Evolutionary conservation across 2,888 invertebrate species (phyloP).

Genomic region (Pollenia labialis): DNA sequence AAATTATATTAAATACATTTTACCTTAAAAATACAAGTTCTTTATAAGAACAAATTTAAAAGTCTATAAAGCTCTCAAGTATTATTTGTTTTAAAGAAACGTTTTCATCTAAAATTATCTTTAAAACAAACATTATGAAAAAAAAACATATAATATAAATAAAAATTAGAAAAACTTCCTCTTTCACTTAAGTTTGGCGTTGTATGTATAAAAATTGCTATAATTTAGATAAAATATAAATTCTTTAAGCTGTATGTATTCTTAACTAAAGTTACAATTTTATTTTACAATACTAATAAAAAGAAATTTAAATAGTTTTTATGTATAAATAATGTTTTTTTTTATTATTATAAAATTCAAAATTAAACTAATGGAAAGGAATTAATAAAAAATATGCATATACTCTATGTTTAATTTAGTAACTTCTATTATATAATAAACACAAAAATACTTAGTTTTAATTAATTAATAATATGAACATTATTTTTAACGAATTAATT

Average conservation of each 20-base stretch:
- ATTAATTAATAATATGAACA: slow-evolving; percentile 25
- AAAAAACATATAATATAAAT: background rate
- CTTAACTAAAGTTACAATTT: slow-evolving; percentile 32
- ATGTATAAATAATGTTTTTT: slow-evolving; percentile 29
- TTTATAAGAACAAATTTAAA: background rate
- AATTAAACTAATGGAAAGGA: slow-evolving; percentile 5
- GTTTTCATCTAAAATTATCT: slow-evolving; percentile 9
- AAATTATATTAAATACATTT: background rate
- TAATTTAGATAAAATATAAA: slow-evolving; percentile 24
- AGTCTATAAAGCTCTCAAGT: slow-evolving; percentile 45
- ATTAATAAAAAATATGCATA: slow-evolving; percentile 9
- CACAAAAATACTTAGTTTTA: slow-evolving; percentile 42
- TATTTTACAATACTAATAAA: slow-evolving; percentile 26
- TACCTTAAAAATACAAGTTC: background rate
- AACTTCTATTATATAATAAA: slow-evolving; percentile 38
- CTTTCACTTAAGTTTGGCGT: slow-evolving; percentile 38
- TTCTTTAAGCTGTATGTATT: slow-evolving; percentile 5
- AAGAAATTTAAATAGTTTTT: slow-evolving; percentile 28
- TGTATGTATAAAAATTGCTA: slow-evolving; percentile 54
- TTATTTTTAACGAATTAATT: slow-evolving; percentile 43
- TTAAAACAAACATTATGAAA: background rate
- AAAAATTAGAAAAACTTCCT: slow-evolving; percentile 10
- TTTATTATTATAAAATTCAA: slow-evolving; percentile 9
- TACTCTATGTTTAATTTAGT: slow-evolving; percentile 51
- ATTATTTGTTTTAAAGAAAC: slow-evolving; percentile 66